Base-by-base conservation (phyloP, 1,140 invertebrate species). In the Drosophila teissieri region DNA sequence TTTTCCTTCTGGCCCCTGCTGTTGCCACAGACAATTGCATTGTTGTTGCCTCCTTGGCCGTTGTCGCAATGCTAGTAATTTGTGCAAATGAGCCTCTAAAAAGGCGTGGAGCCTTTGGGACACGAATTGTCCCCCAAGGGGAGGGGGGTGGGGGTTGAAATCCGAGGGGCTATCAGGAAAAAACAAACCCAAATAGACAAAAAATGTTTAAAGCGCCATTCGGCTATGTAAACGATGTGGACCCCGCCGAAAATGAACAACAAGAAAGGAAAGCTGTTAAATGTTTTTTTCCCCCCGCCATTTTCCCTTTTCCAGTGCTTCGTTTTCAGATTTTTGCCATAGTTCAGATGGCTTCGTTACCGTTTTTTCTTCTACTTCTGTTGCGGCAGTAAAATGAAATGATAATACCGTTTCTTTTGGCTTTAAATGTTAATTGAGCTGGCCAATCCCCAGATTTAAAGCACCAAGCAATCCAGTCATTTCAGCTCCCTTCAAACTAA, bases 11-110 rank as follows among this genome's bases (percentile, higher is more conserved):
- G 19, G 37, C 37, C 4, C 4, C 14, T 4, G 37, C 37, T 46
- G 42, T 39, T 48, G 67, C 22, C 67, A 57, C 52, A 79, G 73
- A 86, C 82, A 88, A 86, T 88, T 86, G 82, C 82, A 86, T 69
- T 74, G 80, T 62, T 65, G 77, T 51, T 62, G 64, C 46, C 58
- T 70, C 64, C 67, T 58, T 73, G 56, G 73, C 48, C 78, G 40
- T 76, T 86, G 82, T 86, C 75, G 83, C 83, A 88, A 88, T 86
- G 83, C 73, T 65, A 83, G 83, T 86, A 86, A 86, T 86, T 86
- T 86, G 83, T 86, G 83, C 83, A 86, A 86, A 86, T 86, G 83
- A 86, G 83, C 83, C 83, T 89, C 79, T 79, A 79, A 86, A 63
- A 86, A 78, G 69, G 82, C 82, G 63, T 63, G 72, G 63, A 63